Evolutionary conservation across 2,113 vertebrate genomes (phyloP), one percentile per base, ranked within the genome.

Genomic region (Nothoprocta perdicaria): DNA sequence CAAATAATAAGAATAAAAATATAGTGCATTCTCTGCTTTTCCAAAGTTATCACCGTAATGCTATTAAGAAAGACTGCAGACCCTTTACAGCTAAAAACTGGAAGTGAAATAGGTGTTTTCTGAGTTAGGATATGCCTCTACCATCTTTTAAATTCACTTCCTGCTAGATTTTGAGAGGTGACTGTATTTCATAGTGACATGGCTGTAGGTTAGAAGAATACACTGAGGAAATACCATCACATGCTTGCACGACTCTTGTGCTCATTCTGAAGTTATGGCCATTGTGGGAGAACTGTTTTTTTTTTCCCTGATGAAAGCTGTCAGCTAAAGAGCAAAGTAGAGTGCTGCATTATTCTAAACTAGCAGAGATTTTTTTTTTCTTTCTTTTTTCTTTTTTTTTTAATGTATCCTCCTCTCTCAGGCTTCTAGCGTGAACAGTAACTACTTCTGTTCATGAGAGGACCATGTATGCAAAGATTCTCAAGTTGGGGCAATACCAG

Each of bases 1-100:
- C 88, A 91, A 95, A 91, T 90, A 84, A 85, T 80, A 83, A 85
- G 31, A 88, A 87, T 84, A 76, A 85, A 89, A 79, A 38, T 84
- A 69, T 80, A 53, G 24, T 63, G 21, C 41, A 76, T 12, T 23
- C 14, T 12, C 75, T 81, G 50, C 29, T 73, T 91, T 95, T 91
- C 86, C 72, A 62, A 84, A 92, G 13, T 17, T 86, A 33, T 40
- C 6, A 23, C 17, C 21, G 15, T 57, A 76, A 76, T 55, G 2
- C 4, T 55, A 27, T 45, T 63, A 33, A 75, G 57, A 61, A 75
- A 43, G 40, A 21, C 3, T 22, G 33, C 11, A 14, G 22, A 40
- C 45, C 27, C 26, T 60, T 83, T 52, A 40, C 31, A 86, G 60
- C 24, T 4, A 60, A n/a, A n/a, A 35, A 31, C 17, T 84, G 35